Evolutionary conservation across 1,140 invertebrate genomes (phyloP).

Genomic region (Ericerus pela): DNA sequence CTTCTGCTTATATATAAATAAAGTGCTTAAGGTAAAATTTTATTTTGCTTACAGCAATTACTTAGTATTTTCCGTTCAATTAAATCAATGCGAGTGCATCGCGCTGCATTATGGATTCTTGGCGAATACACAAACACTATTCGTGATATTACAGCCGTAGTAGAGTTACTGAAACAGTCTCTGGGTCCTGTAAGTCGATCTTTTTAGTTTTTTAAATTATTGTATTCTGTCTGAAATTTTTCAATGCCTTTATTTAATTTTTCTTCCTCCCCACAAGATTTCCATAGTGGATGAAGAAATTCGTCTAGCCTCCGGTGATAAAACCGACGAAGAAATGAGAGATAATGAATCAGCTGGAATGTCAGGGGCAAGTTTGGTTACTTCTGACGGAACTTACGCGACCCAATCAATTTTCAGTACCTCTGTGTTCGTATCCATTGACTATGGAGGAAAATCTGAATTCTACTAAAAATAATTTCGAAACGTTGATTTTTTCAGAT

Average conservation of each 20-base stretch:
- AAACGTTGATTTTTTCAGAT: conserved; percentile 16
- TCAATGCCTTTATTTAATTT: neutral
- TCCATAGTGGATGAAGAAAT: conserved; percentile 84
- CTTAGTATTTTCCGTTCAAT: conserved; percentile 71
- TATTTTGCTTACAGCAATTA: conserved; percentile 42
- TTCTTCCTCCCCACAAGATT: conserved; percentile 34
- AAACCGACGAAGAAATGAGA: conserved; percentile 37
- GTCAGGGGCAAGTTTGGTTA: conserved; percentile 49
- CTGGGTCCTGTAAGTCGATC: conserved; percentile 51
- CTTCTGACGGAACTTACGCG: conserved; percentile 96
- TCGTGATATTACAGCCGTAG: conserved; percentile 63
- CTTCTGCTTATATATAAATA: conserved; percentile 2
- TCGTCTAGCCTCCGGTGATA: conserved; percentile 49
- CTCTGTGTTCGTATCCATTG: conserved; percentile 37
- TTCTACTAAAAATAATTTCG: neutral
- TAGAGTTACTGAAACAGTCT: conserved; percentile 55
- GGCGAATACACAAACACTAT: conserved; percentile 80
- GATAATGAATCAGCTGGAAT: neutral
- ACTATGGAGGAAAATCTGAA: conserved; percentile 12
- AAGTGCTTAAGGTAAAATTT: conserved; percentile 13
- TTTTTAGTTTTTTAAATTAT: conserved; percentile 7
- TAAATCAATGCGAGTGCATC: conserved; percentile 69
- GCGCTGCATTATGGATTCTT: conserved; percentile 93
- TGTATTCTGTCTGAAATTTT: neutral
- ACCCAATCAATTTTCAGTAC: conserved; percentile 92